Percentiles rank a stretch among this genome's conserved stretches.
Conservation (phyloP, 1,140 invertebrate genomes). For the Drosophila pseudoobscura region DNA sequence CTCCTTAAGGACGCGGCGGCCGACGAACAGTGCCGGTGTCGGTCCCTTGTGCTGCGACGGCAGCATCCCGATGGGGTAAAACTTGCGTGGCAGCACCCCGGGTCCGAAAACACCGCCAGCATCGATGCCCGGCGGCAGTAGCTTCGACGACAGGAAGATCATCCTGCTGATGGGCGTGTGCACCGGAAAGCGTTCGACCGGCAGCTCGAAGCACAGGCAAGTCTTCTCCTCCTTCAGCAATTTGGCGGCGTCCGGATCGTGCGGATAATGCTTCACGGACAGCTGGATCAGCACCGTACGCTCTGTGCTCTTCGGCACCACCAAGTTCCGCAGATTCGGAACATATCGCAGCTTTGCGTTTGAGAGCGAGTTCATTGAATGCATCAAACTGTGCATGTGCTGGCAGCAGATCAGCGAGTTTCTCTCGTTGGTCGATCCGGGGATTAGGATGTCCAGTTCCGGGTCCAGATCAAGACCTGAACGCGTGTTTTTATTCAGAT, state of each 20-base stretch:
- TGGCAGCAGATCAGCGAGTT: not conserved
- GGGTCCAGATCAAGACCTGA: not conserved
- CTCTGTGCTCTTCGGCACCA: not conserved
- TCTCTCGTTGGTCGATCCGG: not conserved
- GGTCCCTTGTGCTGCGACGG: conserved; percentile 3
- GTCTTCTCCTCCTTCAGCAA: not conserved
- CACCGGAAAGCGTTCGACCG: conserved; percentile 15
- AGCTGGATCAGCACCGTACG: conserved; percentile 10
- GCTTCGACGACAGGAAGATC: conserved; percentile 18
- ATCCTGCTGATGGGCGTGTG: conserved; percentile 26
- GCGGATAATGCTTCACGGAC: not conserved
- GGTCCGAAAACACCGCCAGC: conserved; percentile 31
- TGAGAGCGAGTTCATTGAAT: conserved; percentile 3
- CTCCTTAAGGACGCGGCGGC: conserved; percentile 8
- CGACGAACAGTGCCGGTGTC: conserved; percentile 48
- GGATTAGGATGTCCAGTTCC: not conserved
- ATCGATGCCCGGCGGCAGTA: conserved; percentile 27
- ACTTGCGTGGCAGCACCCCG: conserved; percentile 21
- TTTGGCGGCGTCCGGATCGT: conserved; percentile 2
- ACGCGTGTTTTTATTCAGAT: too few species aligned
- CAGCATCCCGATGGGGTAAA: conserved; percentile 35
- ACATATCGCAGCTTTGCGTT: conserved; percentile 22
- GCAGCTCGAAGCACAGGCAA: conserved; percentile 26
- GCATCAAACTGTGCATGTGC: not conserved
- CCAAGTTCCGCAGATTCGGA: conserved; percentile 10